Evolutionary conservation across 2,888 invertebrate species (phyloP).

Genomic region (Trichopria drosophilae): DNA sequence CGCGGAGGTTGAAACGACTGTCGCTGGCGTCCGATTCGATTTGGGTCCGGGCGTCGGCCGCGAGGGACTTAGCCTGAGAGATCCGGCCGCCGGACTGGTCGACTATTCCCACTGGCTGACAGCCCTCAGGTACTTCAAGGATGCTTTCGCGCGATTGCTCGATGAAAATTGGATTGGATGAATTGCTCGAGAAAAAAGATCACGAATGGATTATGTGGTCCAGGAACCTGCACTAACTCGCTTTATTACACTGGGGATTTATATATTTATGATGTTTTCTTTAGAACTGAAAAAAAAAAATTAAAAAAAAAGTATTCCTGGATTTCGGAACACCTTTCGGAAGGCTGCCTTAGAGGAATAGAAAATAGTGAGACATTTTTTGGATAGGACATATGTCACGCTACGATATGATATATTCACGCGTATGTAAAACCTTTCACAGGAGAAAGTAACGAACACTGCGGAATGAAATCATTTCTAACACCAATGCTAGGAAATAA

Average conservation of each 20-base stretch:
- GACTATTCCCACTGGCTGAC: constrained; percentile 66
- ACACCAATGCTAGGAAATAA: constrained; percentile 29
- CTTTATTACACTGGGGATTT: constrained; percentile 23
- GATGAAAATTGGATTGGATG: constrained; percentile 33
- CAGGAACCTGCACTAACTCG: constrained; percentile 33
- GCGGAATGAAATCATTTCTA: constrained; percentile 25
- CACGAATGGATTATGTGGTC: constrained; percentile 27
- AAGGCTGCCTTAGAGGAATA: constrained; percentile 12
- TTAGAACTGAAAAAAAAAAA: neutral
- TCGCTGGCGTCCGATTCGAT: constrained; percentile 58
- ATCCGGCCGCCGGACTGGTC: constrained; percentile 63
- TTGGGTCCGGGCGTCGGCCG: constrained; percentile 61
- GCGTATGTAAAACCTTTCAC: constrained; percentile 1
- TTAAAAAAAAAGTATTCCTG: no score
- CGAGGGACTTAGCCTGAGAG: constrained; percentile 62
- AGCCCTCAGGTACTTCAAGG: constrained; percentile 60
- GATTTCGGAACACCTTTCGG: no score
- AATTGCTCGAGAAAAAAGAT: constrained; percentile 31
- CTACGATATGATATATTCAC: neutral
- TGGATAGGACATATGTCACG: constrained; percentile 4
- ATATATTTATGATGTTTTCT: constrained; percentile 10
- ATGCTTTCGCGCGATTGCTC: constrained; percentile 46
- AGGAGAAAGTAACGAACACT: constrained; percentile 16
- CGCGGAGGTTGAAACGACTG: constrained; percentile 57
- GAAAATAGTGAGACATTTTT: constrained; percentile 8